These are phyloP conservation scores for Perognathus longimembris DNA, from an alignment of 2,113 vertebrate genomes.

Conservation along the genomic window DNA sequence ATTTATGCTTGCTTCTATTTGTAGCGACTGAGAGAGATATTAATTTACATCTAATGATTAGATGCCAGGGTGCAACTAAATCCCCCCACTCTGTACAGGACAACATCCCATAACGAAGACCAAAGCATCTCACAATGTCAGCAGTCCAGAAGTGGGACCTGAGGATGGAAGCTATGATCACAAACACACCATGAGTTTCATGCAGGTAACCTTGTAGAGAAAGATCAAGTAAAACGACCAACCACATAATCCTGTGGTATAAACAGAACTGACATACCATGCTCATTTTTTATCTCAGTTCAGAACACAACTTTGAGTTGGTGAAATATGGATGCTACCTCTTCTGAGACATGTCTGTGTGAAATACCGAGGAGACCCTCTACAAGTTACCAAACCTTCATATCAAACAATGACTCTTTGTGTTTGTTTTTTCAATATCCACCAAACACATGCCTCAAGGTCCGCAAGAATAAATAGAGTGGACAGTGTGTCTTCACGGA, in stretches of 20 bases:
- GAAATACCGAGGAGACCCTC: not conserved
- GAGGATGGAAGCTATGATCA: not conserved
- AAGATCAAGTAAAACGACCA: not conserved
- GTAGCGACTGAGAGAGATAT: rapidly evolving
- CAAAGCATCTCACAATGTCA: not conserved
- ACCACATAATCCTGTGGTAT: not conserved
- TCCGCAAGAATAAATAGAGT: no score
- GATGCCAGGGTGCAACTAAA: not conserved
- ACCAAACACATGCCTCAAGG: rapidly evolving
- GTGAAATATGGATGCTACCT: rapidly evolving
- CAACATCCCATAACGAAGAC: not conserved
- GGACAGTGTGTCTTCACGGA: not conserved
- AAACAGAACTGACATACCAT: not conserved
- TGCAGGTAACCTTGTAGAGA: not conserved
- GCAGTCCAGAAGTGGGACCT: not conserved
- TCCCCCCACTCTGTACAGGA: not conserved
- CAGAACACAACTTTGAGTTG: not conserved
- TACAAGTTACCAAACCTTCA: not conserved
- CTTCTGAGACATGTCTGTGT: not conserved
- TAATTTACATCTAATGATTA: not conserved
- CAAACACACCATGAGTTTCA: not conserved
- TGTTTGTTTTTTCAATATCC: not conserved
- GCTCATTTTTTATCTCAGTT: not conserved
- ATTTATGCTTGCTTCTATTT: not conserved
- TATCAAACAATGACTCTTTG: not conserved